A percentile compares a stretch with the other conserved stretches of the same genome.
Evolutionary conservation across 2,113 vertebrate genomes (phyloP).

Genomic region (Furnarius figulus): DNA sequence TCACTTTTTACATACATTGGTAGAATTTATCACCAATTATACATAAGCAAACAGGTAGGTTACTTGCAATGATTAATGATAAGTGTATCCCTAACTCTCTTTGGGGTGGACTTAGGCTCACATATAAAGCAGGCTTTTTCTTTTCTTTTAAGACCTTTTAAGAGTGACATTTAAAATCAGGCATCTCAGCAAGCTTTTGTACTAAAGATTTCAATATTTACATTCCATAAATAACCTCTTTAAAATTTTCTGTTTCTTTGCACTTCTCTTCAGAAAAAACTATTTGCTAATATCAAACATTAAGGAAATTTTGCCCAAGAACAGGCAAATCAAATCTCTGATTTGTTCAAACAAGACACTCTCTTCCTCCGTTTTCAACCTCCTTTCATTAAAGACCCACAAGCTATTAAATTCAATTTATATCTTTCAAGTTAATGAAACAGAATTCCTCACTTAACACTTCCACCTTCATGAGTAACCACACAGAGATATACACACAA

Average conservation of each 20-base stretch:
- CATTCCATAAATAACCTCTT: not conserved
- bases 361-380: not conserved
- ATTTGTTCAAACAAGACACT: slow-evolving; percentile 1
- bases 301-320: slow-evolving; percentile 10
- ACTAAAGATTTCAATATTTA: not conserved
- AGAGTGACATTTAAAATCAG: not conserved
- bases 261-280: not conserved
- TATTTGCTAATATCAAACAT: not conserved
- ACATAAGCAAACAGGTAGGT: not conserved
- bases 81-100: not conserved
- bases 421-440: not conserved
- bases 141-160: not conserved
- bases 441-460: not conserved
- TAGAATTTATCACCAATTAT: not conserved
- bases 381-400: not conserved
- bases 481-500: not conserved
- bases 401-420: not conserved
- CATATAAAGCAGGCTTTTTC: not conserved
- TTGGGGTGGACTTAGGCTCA: not conserved
- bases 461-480: not conserved
- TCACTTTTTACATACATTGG: not conserved
- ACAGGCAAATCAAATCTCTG: not conserved
- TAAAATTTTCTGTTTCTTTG: not conserved
- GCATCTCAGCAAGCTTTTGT: not conserved
- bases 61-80: not conserved